Base-by-base conservation (phyloP, 2,888 invertebrate genomes). In the Bombylius major region DNA sequence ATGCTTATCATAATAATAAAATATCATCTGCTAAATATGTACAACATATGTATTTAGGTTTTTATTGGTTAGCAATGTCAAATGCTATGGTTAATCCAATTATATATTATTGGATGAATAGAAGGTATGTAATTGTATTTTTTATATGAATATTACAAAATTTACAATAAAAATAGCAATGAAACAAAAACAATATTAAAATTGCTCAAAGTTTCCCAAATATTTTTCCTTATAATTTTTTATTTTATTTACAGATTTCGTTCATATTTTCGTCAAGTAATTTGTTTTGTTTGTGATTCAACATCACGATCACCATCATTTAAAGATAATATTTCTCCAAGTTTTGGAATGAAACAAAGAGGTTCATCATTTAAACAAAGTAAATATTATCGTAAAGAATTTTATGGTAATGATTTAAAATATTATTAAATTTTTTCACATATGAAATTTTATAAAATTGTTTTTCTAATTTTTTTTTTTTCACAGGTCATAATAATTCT, bases 41-140 rank as follows among this genome's bases (percentile, higher is more conserved):
- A 0, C 90, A 89, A 66, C 90, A 91, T 65, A 79, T 92, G 61
- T 93, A 89, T 72, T 77, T 93, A 53, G 57, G 51, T 33, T 90
- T 92, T 75, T 90, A 90, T 67, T 90, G 89, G 87, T 78, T 93
- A 57, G 93, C 93, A 4, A 93, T 93, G 93, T 88, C 90, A 12
- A 91, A 92, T 67, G 87, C 91, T 1, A 91, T 91, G 89, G 90
- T 92, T 56, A 93, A 93, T 75, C 92, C 92, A 0, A 82, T 93
- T 56, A 89, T 93, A 52, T 93, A 93, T 70, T 92, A 91, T 69
- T 90, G 90, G 87, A 92, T 93, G 92, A 93, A 92, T 71, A 85
- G 87, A 63, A 83, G 86, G 87, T 87, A 73, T 78, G 76, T n/a
- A 13, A 14, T 5, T 39, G 8, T 4, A 51, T 32, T n/a, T 47